These are phyloP conservation scores for Pseudocheirus occidentalis DNA, from an alignment of 2,797 vertebrate species.

Conservation along the genomic window DNA sequence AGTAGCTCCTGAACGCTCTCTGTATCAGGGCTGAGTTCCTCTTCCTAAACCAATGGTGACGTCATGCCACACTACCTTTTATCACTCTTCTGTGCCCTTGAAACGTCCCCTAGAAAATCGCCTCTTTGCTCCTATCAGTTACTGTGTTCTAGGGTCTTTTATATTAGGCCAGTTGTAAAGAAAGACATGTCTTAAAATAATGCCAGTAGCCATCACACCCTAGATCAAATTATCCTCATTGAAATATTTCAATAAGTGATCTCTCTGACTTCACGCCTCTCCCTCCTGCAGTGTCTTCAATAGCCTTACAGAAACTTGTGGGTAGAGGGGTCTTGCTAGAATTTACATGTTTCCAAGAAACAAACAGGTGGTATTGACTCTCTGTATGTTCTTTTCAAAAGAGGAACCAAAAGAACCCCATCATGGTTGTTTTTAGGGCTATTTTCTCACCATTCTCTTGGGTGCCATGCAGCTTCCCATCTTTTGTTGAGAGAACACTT, in stretches of 20 bases:
- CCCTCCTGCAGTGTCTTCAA: background rate
- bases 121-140: background rate
- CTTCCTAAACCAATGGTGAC: background rate
- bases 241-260: background rate
- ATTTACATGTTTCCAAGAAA: background rate
- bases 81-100: background rate
- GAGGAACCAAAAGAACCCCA: background rate
- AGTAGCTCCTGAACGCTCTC: background rate
- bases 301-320: background rate
- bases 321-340: background rate
- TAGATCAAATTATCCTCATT: background rate
- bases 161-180: background rate
- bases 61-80: background rate
- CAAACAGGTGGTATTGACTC: background rate
- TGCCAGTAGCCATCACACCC: background rate
- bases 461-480: background rate
- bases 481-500: background rate
- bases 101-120: background rate
- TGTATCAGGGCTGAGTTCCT: background rate
- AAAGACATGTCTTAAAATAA: background rate
- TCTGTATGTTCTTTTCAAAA: background rate
- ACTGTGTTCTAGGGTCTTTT: background rate
- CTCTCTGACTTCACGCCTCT: background rate
- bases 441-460: background rate
- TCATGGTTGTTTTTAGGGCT: background rate